Evolutionary conservation across 2,113 vertebrate species (phyloP).

Genomic region (Loxodonta africana): DNA sequence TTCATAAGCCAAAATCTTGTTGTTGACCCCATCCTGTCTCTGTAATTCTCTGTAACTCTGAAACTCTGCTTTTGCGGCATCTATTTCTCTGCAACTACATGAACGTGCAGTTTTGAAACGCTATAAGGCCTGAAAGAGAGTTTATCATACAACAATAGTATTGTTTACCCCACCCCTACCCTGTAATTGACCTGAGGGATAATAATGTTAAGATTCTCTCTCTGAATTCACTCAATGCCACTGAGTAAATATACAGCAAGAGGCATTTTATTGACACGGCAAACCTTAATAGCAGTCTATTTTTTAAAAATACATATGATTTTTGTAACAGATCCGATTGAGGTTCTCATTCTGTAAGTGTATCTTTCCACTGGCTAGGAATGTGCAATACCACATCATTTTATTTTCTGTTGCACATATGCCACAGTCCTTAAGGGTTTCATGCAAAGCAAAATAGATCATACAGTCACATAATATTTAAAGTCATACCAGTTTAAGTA

Average conservation of each 20-base stretch:
- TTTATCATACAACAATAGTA: conserved; percentile 72
- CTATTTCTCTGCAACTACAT: conserved; percentile 58
- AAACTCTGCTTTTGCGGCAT: background rate
- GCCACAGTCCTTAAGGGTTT: conserved; percentile 27
- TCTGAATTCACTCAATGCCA: conserved; percentile 54
- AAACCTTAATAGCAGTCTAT: conserved; percentile 46
- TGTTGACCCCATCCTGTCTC: conserved; percentile 37
- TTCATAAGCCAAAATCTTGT: background rate
- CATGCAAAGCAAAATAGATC: background rate
- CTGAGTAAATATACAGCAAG: conserved; percentile 47
- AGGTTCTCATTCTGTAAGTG: background rate
- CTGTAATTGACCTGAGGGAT: conserved; percentile 69
- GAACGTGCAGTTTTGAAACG: conserved; percentile 60
- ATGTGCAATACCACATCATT: conserved; percentile 48
- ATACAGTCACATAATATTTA: background rate
- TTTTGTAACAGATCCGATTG: conserved; percentile 49
- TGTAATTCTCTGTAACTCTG: conserved; percentile 25
- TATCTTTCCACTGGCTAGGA: conserved; percentile 23
- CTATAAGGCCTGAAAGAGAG: conserved; percentile 12
- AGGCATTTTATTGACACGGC: conserved; percentile 36
- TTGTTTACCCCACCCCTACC: conserved; percentile 7
- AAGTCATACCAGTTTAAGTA: background rate
- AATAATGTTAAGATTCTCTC: conserved; percentile 43
- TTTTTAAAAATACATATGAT: conserved; percentile 67
- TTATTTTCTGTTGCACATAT: conserved; percentile 34